These are phyloP conservation scores for Pocillopora verrucosa DNA, from an alignment of 64 coral and sea anemone genomes.

Conservation along the genomic window DNA sequence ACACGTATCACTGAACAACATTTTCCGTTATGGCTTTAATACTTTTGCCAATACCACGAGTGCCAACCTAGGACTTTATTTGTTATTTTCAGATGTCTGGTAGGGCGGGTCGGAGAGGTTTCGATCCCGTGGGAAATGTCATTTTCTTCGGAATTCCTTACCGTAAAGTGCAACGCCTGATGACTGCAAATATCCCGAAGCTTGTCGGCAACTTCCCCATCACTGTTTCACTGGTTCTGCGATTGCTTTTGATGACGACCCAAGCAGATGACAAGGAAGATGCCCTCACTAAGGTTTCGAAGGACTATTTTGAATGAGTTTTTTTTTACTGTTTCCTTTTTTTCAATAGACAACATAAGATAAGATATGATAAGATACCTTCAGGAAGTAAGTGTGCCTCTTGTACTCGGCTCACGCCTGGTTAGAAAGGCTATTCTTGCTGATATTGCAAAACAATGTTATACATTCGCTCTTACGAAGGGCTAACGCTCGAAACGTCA, in stretches of 20 bases:
- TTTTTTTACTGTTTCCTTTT: too few relatives aligned
- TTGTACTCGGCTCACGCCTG: too few relatives aligned
- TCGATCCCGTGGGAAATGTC: conserved; percentile 73
- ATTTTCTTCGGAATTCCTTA: conserved; percentile 77
- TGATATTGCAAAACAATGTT: too few relatives aligned
- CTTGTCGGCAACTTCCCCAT: conserved; percentile 81
- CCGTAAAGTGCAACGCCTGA: conserved; percentile 66
- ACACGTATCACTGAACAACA: too few relatives aligned
- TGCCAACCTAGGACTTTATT: background rate
- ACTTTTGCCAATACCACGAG: too few relatives aligned
- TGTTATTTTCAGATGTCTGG: conserved; percentile 68
- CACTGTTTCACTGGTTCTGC: conserved; percentile 64
- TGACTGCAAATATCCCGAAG: conserved; percentile 66
- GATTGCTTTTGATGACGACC: conserved; percentile 63
- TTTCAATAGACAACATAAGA: too few relatives aligned
- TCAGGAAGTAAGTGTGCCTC: too few relatives aligned
- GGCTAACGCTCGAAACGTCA: too few relatives aligned
- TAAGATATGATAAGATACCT: too few relatives aligned
- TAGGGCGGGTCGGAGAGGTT: conserved; percentile 77
- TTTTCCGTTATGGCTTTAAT: too few relatives aligned
- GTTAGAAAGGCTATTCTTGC: too few relatives aligned
- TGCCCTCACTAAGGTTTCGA: conserved; percentile 53
- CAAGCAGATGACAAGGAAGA: conserved; percentile 38
- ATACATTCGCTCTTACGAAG: too few relatives aligned
- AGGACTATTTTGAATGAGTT: background rate